Evolutionary conservation across 2,113 vertebrate species (phyloP).

Genomic region (Neodontobutis hainanensis): DNA sequence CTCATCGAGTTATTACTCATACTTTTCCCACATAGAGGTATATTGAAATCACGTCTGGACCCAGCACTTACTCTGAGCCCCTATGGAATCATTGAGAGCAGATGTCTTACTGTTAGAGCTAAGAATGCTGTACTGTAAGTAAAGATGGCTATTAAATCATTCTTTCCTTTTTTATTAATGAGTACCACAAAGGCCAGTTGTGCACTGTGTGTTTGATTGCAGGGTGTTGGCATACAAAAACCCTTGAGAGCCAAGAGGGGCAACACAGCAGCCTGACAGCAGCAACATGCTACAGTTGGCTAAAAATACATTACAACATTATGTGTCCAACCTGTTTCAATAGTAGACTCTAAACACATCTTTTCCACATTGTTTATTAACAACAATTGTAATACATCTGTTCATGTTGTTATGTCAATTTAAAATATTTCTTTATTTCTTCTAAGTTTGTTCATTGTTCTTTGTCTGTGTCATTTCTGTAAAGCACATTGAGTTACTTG

Average conservation of each 20-base stretch:
- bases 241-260: background rate
- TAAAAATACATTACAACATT: background rate
- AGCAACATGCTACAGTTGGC: background rate
- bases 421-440: too few species aligned
- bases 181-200: background rate
- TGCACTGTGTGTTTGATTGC: background rate
- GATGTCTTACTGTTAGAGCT: background rate
- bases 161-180: background rate
- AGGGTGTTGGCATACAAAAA: background rate
- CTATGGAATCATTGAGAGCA: conserved; percentile 8
- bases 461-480: too few species aligned
- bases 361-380: too few species aligned
- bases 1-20: conserved; percentile 1
- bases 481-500: too few species aligned
- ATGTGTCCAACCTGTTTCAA: background rate
- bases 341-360: too few species aligned
- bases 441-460: too few species aligned
- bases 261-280: background rate
- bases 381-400: too few species aligned
- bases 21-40: background rate
- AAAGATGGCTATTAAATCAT: background rate
- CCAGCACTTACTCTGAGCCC: background rate
- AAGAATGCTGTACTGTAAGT: conserved; percentile 1
- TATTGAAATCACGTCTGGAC: conserved; percentile 9
- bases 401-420: too few species aligned